These are phyloP conservation scores for Gavia stellata DNA, from an alignment of 2,113 vertebrate species.

Conservation along the genomic window DNA sequence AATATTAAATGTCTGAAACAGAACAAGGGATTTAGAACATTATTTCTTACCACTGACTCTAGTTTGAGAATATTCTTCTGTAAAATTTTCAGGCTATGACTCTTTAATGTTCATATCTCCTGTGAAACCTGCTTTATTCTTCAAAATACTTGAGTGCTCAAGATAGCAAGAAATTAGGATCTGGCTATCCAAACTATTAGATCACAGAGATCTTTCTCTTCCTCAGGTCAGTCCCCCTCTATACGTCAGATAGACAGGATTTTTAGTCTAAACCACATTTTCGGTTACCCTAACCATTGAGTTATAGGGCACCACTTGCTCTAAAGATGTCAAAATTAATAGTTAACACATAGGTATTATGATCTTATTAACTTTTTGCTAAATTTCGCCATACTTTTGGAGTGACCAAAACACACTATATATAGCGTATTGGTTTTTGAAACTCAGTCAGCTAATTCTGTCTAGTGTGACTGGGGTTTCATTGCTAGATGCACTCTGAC, in stretches of 20 bases:
- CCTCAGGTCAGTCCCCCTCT: not conserved
- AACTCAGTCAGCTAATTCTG: not conserved
- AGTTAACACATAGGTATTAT: not conserved
- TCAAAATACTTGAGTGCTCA: not conserved
- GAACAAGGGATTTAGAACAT: not conserved
- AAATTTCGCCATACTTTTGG: not conserved
- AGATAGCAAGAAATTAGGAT: not conserved
- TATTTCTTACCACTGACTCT: not conserved
- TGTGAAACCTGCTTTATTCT: not conserved
- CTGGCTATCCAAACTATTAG: not conserved
- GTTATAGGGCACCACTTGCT: not conserved
- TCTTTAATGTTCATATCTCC: not conserved
- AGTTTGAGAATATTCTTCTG: not conserved
- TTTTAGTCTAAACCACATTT: not conserved
- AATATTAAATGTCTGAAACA: not conserved
- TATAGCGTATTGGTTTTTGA: not conserved
- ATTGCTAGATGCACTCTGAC: not conserved
- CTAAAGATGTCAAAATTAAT: not conserved
- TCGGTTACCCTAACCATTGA: not conserved
- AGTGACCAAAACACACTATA: not conserved
- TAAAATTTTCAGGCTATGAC: not conserved
- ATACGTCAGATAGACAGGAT: not conserved
- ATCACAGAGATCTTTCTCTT: not conserved
- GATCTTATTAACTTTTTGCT: not conserved
- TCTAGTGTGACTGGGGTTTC: not conserved